Evolutionary conservation across 2,888 invertebrate genomes (phyloP), one percentile per base, ranked within the genome.

Genomic region (Leucoma salicis): DNA sequence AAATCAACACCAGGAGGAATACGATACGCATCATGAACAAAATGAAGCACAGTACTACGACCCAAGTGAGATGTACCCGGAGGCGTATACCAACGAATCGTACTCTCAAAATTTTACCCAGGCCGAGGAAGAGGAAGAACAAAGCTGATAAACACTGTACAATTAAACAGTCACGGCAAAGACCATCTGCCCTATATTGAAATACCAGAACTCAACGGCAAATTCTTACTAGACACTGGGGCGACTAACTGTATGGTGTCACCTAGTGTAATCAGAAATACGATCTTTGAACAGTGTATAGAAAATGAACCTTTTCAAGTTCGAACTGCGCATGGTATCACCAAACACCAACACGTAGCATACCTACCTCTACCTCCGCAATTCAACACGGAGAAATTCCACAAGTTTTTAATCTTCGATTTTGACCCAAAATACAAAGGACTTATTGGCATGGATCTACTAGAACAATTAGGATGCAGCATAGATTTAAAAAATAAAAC

Each of bases 251-350:
- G 54, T 3, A 12, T 55, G 4, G 53, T 58, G 13, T 49, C 16
- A 3, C 56, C 60, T 13, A 34, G 37, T 25, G 31, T 51, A 2
- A 13, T 55, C 33, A 2, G 42, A 34, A 18, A 40, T 8, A 34
- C 36, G 3, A 13, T 39, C 7, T 12, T 25, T n/a, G 15, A 0
- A 21, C 2, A 33, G 55, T 0, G 36, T 29, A 39, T 62, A 16
- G 45, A 46, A 43, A 46, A 42, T 0, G 58, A 63, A 66, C 73
- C 73, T 0, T 74, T 80, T 49, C 79, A 73, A 1, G 60, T 84
- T 6, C 73, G 70, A 59, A 78, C 77, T 42, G 76, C 79, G 0
- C 78, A 81, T 16, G 68, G 63, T 21, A 67, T 68, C 0, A 72
- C 77, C 13, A 72, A 13, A n/a, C n/a, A n/a, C n/a, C n/a, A n/a